phyloP scores from a whole-genome alignment of 2,888 invertebrate genomes.

The Pycnomerus fuliginosus region DNA sequence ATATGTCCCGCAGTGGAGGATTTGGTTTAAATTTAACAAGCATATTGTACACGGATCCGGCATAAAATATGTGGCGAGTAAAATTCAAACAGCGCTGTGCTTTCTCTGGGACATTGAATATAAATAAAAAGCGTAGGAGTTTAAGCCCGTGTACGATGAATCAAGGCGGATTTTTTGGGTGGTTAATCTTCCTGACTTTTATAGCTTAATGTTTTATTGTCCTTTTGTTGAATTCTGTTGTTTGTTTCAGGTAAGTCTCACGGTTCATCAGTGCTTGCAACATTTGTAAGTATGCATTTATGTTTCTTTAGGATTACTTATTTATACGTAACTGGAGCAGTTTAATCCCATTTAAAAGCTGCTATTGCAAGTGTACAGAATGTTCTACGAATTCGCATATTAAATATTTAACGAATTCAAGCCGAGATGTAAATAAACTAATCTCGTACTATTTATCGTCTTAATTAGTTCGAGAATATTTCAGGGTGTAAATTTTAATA shows the following conservation, averaged over 20 bases:
- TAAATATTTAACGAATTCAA: too few relatives aligned
- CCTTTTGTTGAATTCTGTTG: slow-evolving; percentile 8
- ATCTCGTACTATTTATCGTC: too few relatives aligned
- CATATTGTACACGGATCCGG: slow-evolving; percentile 12
- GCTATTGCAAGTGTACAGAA: too few relatives aligned
- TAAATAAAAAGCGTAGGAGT: slow-evolving; percentile 22
- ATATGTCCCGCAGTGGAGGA: slow-evolving; percentile 10
- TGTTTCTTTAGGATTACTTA: too few relatives aligned
- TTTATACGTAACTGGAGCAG: too few relatives aligned
- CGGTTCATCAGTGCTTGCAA: slow-evolving; percentile 6
- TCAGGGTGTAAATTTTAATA: too few relatives aligned
- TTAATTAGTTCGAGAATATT: too few relatives aligned
- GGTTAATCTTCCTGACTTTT: slow-evolving; percentile 23
- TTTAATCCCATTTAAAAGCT: too few relatives aligned
- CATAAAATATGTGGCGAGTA: slow-evolving; percentile 19
- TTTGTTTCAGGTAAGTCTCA: slow-evolving; percentile 23
- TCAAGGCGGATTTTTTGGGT: slow-evolving; percentile 24
- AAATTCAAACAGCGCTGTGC: slow-evolving; percentile 17
- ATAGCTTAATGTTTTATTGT: slow-evolving; percentile 21
- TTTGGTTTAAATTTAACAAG: slow-evolving; percentile 22
- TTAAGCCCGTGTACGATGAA: slow-evolving; percentile 17
- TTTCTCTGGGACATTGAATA: slow-evolving; percentile 20
- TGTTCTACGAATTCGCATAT: too few relatives aligned
- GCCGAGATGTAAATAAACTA: too few relatives aligned
- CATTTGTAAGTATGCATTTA: slow-evolving; percentile 10